phyloP scores from a whole-genome alignment of 2,888 invertebrate genomes.

The Nemotelus pantherinus region DNA sequence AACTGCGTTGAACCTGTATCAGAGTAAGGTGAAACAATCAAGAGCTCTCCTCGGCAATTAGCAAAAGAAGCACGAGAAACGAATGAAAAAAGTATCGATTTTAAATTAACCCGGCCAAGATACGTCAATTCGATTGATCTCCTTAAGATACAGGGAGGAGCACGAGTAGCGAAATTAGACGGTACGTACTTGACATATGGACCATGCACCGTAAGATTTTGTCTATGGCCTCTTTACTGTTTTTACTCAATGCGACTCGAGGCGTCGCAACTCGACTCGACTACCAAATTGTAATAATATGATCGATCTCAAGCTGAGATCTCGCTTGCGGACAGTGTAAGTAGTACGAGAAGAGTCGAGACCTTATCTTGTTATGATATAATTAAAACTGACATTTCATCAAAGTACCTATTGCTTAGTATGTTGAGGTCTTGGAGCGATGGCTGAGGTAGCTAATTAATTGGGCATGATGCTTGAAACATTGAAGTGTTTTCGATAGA shows the following conservation, averaged over 20 bases:
- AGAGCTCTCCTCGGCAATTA: background rate
- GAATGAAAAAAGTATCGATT: background rate
- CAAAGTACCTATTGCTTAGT: background rate
- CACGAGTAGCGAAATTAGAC: background rate
- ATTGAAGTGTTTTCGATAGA: constrained; percentile 29
- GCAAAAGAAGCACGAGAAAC: constrained; percentile 4
- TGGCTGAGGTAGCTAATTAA: constrained; percentile 20
- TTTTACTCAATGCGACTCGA: background rate
- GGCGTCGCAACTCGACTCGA: background rate
- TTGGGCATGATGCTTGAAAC: constrained; percentile 25
- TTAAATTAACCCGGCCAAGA: background rate
- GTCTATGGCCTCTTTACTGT: constrained; percentile 24
- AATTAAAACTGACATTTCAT: constrained; percentile 37
- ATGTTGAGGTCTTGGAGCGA: background rate
- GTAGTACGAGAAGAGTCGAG: background rate
- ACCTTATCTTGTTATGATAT: constrained; percentile 37
- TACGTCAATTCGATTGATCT: background rate
- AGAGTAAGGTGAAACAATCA: constrained; percentile 10
- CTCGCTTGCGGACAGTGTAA: constrained; percentile 11
- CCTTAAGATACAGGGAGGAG: background rate
- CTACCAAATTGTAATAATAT: constrained; percentile 34
- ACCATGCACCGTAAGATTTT: background rate
- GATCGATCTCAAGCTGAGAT: constrained; percentile 12
- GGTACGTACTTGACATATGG: constrained; percentile 21
- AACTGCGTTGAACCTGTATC: no score